Evolutionary conservation across 64 coral and sea anemone species (phyloP).

Genomic region (Actinia tenebrosa): DNA sequence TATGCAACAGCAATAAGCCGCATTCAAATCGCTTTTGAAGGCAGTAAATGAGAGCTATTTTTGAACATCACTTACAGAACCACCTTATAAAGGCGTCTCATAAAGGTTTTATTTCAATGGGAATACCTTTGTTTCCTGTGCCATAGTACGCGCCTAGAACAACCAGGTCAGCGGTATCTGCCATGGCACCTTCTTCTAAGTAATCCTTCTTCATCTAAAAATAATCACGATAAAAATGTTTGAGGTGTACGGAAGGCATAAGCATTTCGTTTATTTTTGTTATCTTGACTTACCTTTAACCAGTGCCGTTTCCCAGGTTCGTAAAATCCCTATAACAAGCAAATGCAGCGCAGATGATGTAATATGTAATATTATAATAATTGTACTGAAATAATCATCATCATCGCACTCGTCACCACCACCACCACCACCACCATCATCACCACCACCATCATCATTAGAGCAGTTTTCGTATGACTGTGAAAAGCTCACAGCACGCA

Average conservation of each 20-base stretch:
- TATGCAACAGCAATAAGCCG: too few relatives aligned
- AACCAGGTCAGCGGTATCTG: slow-evolving; percentile 96
- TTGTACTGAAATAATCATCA: background rate
- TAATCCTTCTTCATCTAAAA: slow-evolving; percentile 98
- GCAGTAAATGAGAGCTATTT: too few relatives aligned
- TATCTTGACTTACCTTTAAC: slow-evolving; percentile 64
- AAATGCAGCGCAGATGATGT: background rate
- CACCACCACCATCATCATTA: too few relatives aligned
- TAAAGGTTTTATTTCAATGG: background rate
- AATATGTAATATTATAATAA: background rate
- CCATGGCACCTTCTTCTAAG: slow-evolving; percentile 95
- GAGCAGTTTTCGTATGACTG: too few relatives aligned
- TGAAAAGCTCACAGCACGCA: too few relatives aligned
- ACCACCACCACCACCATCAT: background rate
- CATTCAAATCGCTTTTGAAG: too few relatives aligned
- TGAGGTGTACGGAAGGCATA: background rate
- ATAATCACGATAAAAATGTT: background rate
- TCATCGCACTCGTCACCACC: background rate
- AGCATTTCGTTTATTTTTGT: background rate
- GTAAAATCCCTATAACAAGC: slow-evolving; percentile 62
- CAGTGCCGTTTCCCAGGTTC: slow-evolving; percentile 98
- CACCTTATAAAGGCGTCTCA: too few relatives aligned
- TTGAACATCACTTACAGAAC: too few relatives aligned
- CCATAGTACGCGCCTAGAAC: slow-evolving; percentile 97
- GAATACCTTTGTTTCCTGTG: slow-evolving; percentile 87